These are phyloP conservation scores for Hydrotaea diabolus DNA, from an alignment of 2,888 invertebrate genomes.

Conservation along the genomic window DNA sequence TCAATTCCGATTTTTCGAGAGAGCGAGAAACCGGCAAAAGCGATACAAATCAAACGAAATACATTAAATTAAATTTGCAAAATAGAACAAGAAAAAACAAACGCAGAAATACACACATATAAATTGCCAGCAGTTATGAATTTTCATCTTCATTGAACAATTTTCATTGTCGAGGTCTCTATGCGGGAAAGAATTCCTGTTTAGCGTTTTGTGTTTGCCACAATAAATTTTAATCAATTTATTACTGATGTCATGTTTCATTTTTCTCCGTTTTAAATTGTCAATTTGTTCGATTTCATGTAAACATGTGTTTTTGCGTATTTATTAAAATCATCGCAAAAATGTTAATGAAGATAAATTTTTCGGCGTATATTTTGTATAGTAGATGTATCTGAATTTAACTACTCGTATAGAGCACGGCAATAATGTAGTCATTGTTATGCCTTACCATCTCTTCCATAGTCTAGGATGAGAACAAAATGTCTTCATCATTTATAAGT, in stretches of 20 bases:
- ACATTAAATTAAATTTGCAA: conserved; percentile 10
- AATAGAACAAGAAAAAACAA: conserved; percentile 1
- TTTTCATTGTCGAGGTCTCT: not conserved
- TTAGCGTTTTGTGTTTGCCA: not conserved
- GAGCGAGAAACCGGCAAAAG: not conserved
- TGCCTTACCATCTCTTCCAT: not conserved
- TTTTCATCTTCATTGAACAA: not conserved
- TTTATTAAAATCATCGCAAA: conserved; percentile 12
- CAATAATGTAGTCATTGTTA: not conserved
- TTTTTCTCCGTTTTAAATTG: conserved; percentile 29
- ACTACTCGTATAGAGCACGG: not conserved
- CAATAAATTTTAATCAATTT: conserved; percentile 31
- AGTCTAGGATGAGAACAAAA: not conserved
- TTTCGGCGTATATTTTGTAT: not conserved
- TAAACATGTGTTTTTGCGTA: conserved; percentile 4
- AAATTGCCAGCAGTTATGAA: conserved; percentile 8
- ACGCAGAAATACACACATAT: not conserved
- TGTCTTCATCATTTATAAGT: not conserved
- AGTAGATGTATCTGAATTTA: not conserved
- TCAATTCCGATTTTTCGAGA: not conserved
- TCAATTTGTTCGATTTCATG: conserved; percentile 33
- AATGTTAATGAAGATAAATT: conserved; percentile 17
- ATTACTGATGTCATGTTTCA: conserved; percentile 16
- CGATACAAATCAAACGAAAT: not conserved
- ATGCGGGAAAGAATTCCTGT: not conserved